Base-by-base conservation (phyloP, 2,797 vertebrate genomes). In the Gorsachius magnificus region DNA sequence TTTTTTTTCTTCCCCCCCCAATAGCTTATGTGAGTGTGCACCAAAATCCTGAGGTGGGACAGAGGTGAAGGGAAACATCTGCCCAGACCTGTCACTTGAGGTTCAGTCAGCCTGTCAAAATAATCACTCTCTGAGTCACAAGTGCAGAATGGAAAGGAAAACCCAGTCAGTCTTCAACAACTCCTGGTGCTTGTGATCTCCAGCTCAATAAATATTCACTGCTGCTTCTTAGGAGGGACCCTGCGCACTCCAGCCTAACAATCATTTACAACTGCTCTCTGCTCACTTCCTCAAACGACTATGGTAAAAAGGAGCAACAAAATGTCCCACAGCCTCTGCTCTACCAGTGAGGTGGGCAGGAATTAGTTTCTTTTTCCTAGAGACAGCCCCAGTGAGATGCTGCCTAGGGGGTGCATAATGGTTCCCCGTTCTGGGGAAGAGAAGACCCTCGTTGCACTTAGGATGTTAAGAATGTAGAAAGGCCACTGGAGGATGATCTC, bases 401-500 rank as follows among this genome's bases (percentile, higher is more conserved):
- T 96, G 87, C 83, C 58, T 58, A 13, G 9, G 53, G 69, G 38
- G 35, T 87, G 28, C 72, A 10, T 76, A 35, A 13, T 48, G n/a
- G 83, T 95, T 88, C 87, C 88, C 83, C 5, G 2, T 50, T 64
- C 56, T 25, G 70, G 78, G 82, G 91, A 94, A 87, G 54, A 93
- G 85, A 97, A 97, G 88, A 92, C 84, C 91, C 84, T 96, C 12
- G 0, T 96, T 97, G 96, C 96, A 97, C 96, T 96, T 96, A 97
- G 96, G 90, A 97, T 97, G 86, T 95, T 96, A 79, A 95, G 97
- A 98, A 97, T 98, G 96, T 97, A 97, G 97, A 97, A 97, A 91
- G 97, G 92, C 97, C 93, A 90, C 97, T 98, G 97, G 98, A 97
- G 96, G 95, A 96, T 95, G 97, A 97, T 96, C 97, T 98, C 96